These are phyloP conservation scores for Plusia festucae DNA, from an alignment of 2,888 invertebrate species.

Conservation along the genomic window DNA sequence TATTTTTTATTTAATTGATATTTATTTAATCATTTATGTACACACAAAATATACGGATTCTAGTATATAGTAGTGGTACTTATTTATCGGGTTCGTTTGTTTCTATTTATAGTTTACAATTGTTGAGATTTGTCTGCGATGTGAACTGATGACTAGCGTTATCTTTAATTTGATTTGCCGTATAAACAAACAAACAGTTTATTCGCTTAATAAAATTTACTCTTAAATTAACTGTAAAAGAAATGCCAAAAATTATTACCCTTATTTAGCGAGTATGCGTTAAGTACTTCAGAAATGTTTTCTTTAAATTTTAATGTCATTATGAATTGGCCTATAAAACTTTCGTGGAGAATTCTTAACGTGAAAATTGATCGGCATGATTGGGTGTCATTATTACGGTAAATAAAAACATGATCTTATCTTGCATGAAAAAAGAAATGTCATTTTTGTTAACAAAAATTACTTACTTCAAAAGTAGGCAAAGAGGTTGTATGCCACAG, in stretches of 20 bases:
- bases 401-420: conserved; percentile 47
- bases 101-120: not conserved
- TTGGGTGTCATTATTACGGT: conserved; percentile 32
- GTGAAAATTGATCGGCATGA: conserved; percentile 36
- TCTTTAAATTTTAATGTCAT: conserved; percentile 26
- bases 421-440: conserved; percentile 34
- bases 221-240: not conserved
- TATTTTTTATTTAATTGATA: too few relatives aligned
- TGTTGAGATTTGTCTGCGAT: not conserved
- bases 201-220: not conserved
- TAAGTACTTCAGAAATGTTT: conserved; percentile 13
- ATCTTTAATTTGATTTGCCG: not conserved
- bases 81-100: not conserved
- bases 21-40: too few relatives aligned
- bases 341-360: conserved; percentile 23
- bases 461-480: conserved; percentile 39
- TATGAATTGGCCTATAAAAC: conserved; percentile 33
- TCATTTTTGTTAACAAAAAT: conserved; percentile 38
- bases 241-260: not conserved
- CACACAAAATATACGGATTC: too few relatives aligned
- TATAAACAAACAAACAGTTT: not conserved
- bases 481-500: conserved; percentile 40
- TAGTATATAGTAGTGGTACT: too few relatives aligned
- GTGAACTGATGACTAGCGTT: too few relatives aligned
- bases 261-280: not conserved